Evolutionary conservation across 2,888 invertebrate species (phyloP).

Genomic region (Leptarthrus brevirostris): DNA sequence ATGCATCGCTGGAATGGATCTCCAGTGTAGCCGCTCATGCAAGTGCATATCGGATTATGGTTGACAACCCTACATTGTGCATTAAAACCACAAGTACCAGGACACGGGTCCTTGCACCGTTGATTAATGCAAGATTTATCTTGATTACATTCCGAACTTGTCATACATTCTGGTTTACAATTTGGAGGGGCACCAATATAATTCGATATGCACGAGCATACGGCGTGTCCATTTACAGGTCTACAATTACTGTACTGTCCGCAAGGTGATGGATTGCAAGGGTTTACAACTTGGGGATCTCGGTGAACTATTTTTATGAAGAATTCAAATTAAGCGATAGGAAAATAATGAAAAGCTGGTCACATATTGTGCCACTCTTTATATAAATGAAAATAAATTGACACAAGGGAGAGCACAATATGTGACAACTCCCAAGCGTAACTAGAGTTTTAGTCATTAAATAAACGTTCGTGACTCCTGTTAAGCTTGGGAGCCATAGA

Average conservation of each 20-base stretch:
- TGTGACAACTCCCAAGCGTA: constrained; percentile 20
- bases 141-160: constrained; percentile 84
- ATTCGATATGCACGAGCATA: constrained; percentile 82
- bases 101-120: constrained; percentile 85
- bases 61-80: constrained; percentile 86
- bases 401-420: neutral
- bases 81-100: constrained; percentile 84
- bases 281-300: constrained; percentile 66
- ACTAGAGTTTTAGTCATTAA: neutral
- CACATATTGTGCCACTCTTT: constrained; percentile 56
- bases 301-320: constrained; percentile 53
- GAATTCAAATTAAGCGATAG: constrained; percentile 23
- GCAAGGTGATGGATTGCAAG: constrained; percentile 79
- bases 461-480: neutral
- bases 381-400: constrained; percentile 38
- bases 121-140: constrained; percentile 83
- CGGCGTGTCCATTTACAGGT: constrained; percentile 77
- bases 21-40: constrained; percentile 78
- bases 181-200: constrained; percentile 83
- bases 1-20: constrained; percentile 84
- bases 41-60: constrained; percentile 88
- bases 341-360: constrained; percentile 17
- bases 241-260: constrained; percentile 85
- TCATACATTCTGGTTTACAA: constrained; percentile 84
- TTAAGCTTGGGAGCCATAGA: constrained; percentile 9